Percentiles rank a stretch among this genome's conserved stretches.
These are phyloP conservation scores for Leptinotarsa haldemani DNA, from an alignment of 2,888 invertebrate genomes.

Conservation along the genomic window DNA sequence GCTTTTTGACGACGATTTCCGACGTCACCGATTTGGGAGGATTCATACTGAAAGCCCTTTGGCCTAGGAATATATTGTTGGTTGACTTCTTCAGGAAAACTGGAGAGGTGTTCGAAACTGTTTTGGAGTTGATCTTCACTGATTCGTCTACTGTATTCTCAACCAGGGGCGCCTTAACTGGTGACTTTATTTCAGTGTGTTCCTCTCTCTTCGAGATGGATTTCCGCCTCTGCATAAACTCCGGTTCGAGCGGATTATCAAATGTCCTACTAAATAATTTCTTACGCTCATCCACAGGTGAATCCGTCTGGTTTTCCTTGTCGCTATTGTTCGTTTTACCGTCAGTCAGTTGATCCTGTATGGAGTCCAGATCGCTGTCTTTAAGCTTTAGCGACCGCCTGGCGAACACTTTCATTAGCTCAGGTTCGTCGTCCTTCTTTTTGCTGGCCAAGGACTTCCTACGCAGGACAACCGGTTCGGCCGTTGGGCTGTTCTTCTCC, in stretches of 20 bases:
- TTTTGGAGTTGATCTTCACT: constrained; percentile 30
- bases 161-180: constrained; percentile 51
- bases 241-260: constrained; percentile 28
- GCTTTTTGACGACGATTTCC: constrained; percentile 58
- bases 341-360: constrained; percentile 69
- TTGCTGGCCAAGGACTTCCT: constrained; percentile 69
- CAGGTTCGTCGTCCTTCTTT: constrained; percentile 79
- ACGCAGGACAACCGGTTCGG: constrained; percentile 68
- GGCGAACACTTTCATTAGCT: constrained; percentile 85
- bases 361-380: constrained; percentile 73
- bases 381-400: constrained; percentile 84
- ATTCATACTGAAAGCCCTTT: constrained; percentile 58
- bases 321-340: constrained; percentile 76
- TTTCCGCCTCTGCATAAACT: constrained; percentile 11
- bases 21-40: constrained; percentile 52
- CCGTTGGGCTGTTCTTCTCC: constrained; percentile 66
- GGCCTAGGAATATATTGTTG: constrained; percentile 56
- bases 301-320: constrained; percentile 75
- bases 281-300: constrained; percentile 67
- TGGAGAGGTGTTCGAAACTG: constrained; percentile 30
- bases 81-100: constrained; percentile 59
- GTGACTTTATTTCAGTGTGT: constrained; percentile 32
- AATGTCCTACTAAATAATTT: constrained; percentile 54
- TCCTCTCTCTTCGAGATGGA: constrained; percentile 30
- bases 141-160: constrained; percentile 41